Evolutionary conservation across 2,888 invertebrate genomes (phyloP), one percentile per base, ranked within the genome.

Genomic region (Petrolisthes manimaculis): DNA sequence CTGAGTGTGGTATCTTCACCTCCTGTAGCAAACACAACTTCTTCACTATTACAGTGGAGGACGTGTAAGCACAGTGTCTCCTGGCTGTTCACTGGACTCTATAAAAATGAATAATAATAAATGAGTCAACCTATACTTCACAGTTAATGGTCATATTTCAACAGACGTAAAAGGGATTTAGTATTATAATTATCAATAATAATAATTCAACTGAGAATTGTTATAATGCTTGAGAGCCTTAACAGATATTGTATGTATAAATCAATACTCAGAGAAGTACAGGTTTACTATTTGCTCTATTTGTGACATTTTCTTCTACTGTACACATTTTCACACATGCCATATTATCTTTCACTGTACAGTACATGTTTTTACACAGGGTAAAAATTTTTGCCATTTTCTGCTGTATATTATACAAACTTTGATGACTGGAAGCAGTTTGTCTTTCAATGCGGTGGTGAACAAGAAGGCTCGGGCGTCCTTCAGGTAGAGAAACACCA

Each of bases 1-100:
- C 86, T 55, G 18, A 89, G 74, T 9, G 86, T 86, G 55, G 89
- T 89, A 69, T 89, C 86, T 79, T 89, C 89, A 3, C 89, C 89
- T 14, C 83, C 89, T 18, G 83, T 86, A n/a, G 61, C 83, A 61
- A 85, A 86, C 18, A 86, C 51, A 6, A 75, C 75, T 24, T 69
- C 24, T 21, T 51, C 21, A 3, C 74, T 61, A n/a, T 4, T 14
- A 9, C 56, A 82, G 74, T 80, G 74, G 3, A 86, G 80, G 4
- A 80, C 53, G 21, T 86, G 67, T 18, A 89, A 21, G 37, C 83
- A 86, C 83, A 79, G 83, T 3, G 83, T 89, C 71, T 89, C 89
- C 51, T 80, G 83, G 53, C 79, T 86, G 83, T 84, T 83, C 51
- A 86, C 74, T n/a, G 89, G 56, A 18, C 37, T 77, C 89, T 89